Percentiles rank a stretch among this genome's conserved stretches.
These are phyloP conservation scores for Acanthurus leucopareius DNA, from an alignment of 2,797 vertebrate species.

Conservation along the genomic window DNA sequence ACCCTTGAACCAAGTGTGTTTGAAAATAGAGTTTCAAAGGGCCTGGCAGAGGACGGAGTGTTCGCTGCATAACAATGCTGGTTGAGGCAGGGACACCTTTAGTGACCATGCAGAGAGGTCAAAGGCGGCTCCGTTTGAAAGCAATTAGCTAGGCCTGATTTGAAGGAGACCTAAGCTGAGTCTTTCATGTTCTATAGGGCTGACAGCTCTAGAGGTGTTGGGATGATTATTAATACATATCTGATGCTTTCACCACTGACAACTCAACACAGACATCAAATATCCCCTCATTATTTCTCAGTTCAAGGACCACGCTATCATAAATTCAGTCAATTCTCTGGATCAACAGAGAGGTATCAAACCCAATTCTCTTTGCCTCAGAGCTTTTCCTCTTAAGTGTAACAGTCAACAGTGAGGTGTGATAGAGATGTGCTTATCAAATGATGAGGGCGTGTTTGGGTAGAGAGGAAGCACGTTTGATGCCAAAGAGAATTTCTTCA, in stretches of 20 bases:
- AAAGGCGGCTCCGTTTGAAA: conserved; percentile 76
- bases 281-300: conserved; percentile 72
- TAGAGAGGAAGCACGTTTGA: conserved; percentile 34
- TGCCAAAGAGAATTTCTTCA: conserved; percentile 40
- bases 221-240: conserved; percentile 77
- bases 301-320: conserved; percentile 65
- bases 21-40: conserved; percentile 70
- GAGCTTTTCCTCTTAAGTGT: conserved; percentile 24
- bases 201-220: conserved; percentile 72
- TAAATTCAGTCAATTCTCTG: conserved; percentile 48
- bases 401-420: conserved; percentile 24
- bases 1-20: conserved; percentile 67
- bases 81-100: conserved; percentile 64
- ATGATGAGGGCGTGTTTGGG: conserved; percentile 21
- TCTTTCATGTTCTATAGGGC: conserved; percentile 72
- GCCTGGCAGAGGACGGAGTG: conserved; percentile 56
- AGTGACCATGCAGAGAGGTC: conserved; percentile 70
- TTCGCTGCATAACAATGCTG: conserved; percentile 74
- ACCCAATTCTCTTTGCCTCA: conserved; percentile 39
- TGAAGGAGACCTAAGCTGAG: conserved; percentile 56
- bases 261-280: conserved; percentile 66
- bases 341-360: conserved; percentile 58
- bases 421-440: conserved; percentile 26
- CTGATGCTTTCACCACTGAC: conserved; percentile 65
- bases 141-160: conserved; percentile 77